A percentile compares a stretch with the other conserved stretches of the same genome.
Conservation (phyloP, 2,797 vertebrate genomes). For the Odontamblyopus rebecca region DNA sequence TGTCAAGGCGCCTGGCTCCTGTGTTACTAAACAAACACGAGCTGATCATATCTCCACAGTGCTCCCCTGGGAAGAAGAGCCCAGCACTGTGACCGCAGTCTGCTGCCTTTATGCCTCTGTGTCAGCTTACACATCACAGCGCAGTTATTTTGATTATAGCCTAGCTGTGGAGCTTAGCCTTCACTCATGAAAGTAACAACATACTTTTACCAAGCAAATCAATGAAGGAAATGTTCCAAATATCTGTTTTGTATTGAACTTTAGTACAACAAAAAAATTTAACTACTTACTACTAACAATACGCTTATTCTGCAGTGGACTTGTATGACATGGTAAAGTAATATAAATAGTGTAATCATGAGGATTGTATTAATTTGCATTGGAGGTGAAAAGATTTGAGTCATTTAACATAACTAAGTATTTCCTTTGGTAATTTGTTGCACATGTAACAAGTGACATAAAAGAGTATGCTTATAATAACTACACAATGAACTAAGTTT, state of each 20-base stretch:
- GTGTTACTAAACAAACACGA: conserved; percentile 71
- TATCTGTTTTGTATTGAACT: not conserved
- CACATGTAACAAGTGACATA: not conserved
- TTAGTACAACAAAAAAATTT: not conserved
- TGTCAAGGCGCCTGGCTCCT: conserved; percentile 48
- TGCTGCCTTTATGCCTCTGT: conserved; percentile 49
- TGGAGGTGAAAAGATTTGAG: not conserved
- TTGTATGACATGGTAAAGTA: not conserved
- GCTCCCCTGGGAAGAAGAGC: conserved; percentile 32
- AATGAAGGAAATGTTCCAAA: not conserved
- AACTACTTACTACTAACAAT: not conserved
- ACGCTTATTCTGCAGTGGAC: not conserved
- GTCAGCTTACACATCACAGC: conserved; percentile 55
- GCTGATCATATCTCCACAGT: conserved; percentile 54
- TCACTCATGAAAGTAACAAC: conserved; percentile 7
- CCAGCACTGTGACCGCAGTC: conserved; percentile 47
- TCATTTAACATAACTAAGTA: not conserved
- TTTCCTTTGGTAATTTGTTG: not conserved
- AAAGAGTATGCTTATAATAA: not conserved
- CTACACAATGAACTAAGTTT: too few relatives aligned
- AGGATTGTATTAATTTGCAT: not conserved
- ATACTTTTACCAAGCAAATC: not conserved
- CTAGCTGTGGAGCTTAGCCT: conserved; percentile 32
- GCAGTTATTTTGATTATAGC: conserved; percentile 68
- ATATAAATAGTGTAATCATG: not conserved